Percentiles rank a stretch among this genome's conserved stretches.
phyloP scores from a whole-genome alignment of 1,140 invertebrate genomes.

The Sinonovacula constricta region DNA sequence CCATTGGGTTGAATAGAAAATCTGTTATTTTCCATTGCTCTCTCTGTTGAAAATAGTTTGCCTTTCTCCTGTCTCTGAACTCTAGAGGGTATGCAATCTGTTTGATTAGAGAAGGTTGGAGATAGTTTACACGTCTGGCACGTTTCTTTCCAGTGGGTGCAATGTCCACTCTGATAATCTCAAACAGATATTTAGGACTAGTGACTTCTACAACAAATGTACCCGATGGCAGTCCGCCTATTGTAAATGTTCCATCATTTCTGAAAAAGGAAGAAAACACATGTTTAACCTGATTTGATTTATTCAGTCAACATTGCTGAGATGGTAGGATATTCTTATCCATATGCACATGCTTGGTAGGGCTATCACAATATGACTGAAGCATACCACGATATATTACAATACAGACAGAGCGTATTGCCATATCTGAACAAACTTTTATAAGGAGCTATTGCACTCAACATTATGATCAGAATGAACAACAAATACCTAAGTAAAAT shows the following conservation, averaged over 20 bases:
- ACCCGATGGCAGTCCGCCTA: slow-evolving; percentile 94
- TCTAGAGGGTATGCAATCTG: slow-evolving; percentile 91
- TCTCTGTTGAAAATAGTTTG: slow-evolving; percentile 93
- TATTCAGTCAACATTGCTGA: no score
- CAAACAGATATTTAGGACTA: slow-evolving; percentile 91
- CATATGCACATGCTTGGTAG: no score
- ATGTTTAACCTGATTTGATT: no score
- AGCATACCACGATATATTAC: no score
- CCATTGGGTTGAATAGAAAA: slow-evolving; percentile 97
- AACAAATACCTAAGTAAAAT: no score
- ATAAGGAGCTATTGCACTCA: no score
- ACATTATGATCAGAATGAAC: no score
- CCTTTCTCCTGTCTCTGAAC: slow-evolving; percentile 89
- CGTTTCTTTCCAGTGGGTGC: slow-evolving; percentile 90
- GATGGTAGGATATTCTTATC: no score
- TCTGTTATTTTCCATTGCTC: slow-evolving; percentile 98
- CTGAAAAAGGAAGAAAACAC: slow-evolving; percentile 57
- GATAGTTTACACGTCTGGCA: slow-evolving; percentile 95
- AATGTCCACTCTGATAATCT: slow-evolving; percentile 75
- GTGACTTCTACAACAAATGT: slow-evolving; percentile 97
- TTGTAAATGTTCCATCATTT: slow-evolving; percentile 92
- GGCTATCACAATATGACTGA: no score
- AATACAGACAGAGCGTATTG: no score
- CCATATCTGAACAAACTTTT: no score
- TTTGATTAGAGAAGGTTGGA: slow-evolving; percentile 89